A percentile compares a stretch with the other conserved stretches of the same genome.
Conservation (phyloP, 1,140 invertebrate genomes). For the Brachionus angularis region DNA sequence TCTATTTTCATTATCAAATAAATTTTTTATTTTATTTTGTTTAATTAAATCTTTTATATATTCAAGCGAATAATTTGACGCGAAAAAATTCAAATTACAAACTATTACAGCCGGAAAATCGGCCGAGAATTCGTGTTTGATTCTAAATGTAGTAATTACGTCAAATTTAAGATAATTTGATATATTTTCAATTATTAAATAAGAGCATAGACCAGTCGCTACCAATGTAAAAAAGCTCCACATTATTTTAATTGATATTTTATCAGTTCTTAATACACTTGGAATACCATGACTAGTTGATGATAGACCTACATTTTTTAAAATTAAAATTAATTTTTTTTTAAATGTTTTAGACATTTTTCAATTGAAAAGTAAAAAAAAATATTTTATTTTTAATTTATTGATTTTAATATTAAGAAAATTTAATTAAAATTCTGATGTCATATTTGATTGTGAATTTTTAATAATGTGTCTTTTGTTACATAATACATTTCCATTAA, state of each 20-base stretch:
- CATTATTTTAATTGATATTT: constrained; percentile 12
- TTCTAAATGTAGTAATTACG: not conserved
- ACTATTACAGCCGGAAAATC: constrained; percentile 9
- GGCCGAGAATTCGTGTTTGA: not conserved
- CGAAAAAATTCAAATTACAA: constrained; percentile 15
- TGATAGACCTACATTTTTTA: not conserved
- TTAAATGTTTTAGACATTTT: too few relatives aligned
- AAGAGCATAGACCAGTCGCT: not conserved
- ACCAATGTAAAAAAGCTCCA: not conserved
- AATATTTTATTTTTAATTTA: too few relatives aligned
- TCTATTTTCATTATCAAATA: too few relatives aligned
- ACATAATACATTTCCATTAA: not conserved
- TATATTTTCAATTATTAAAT: constrained; percentile 7
- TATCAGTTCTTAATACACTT: not conserved
- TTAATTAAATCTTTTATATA: not conserved
- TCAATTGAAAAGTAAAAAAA: too few relatives aligned
- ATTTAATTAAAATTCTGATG: too few relatives aligned
- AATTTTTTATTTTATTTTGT: not conserved
- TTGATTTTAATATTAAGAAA: too few relatives aligned
- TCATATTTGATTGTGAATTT: too few relatives aligned
- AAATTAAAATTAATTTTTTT: too few relatives aligned
- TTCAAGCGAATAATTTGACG: not conserved
- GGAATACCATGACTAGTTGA: constrained; percentile 26
- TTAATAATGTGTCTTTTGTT: too few relatives aligned
- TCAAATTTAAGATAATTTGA: constrained; percentile 1